Evolutionary conservation across 2,797 vertebrate species (phyloP), one percentile per base, ranked within the genome.

Genomic region (Periparus ater): DNA sequence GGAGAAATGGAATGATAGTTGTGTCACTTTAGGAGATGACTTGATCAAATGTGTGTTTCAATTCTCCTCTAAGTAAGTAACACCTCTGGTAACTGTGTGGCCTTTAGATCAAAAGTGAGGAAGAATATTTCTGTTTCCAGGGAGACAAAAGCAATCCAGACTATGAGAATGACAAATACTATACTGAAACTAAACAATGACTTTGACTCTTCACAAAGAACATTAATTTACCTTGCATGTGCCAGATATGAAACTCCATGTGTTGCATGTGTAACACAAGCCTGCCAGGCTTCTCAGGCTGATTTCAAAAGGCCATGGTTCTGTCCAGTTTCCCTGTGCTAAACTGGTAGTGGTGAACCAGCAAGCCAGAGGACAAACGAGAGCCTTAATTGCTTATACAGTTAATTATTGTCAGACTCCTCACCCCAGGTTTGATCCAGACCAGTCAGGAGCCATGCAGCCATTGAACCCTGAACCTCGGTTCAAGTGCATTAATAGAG

Each of bases 371-470:
- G 44, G n/a, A 70, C 29, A 82, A 87, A 60, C 1, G 12, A 45
- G 17, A 21, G 29, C 65, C 2, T 7, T n/a, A 74, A 20, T 66
- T 1, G 0, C 13, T 26, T 62, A 13, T 10, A 30, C 7, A 60
- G 32, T 32, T 68, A 72, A 73, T 63, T 73, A 42, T 32, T 82
- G 44, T 5, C 68, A 85, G 22, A 55, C 47, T 72, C 5, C 23
- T 62, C 53, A 48, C 3, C 22, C 26, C 36, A 30, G 26, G 42
- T 77, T 65, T 87, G 57, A 48, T 60, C 40, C 25, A 73, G 36
- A 18, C 40, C 1, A 1, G 38, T 30, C 40, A 82, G 36, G 27
- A 79, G 25, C 44, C 61, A 55, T 6, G 20, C 42, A 83, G 32
- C 9, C 23, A 20, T 4, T 73, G 70, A 93, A 90, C 26, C 21